Percentiles rank a stretch among this genome's conserved stretches.
phyloP scores from a whole-genome alignment of 2,888 invertebrate genomes.

The Hemicrepidius hirtus region DNA sequence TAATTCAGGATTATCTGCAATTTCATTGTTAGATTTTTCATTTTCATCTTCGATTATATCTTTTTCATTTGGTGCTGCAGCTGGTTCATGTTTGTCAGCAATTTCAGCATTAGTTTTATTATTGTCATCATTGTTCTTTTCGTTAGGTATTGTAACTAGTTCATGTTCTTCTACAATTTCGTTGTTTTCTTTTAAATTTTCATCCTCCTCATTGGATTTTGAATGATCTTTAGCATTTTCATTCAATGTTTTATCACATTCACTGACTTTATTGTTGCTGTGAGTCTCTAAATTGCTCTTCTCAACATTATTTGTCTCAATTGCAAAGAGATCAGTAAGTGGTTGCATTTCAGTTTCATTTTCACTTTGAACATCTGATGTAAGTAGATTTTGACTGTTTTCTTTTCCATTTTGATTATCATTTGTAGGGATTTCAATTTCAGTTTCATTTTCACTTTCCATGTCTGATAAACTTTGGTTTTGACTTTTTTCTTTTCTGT shows the following conservation, averaged over 20 bases:
- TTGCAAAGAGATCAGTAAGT: no score
- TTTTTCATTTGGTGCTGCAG: not conserved
- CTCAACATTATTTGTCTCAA: no score
- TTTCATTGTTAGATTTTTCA: no score
- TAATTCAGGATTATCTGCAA: no score
- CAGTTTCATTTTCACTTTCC: not conserved
- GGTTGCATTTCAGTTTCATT: no score
- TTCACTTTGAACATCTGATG: not conserved
- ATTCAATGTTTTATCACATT: not conserved
- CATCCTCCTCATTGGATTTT: not conserved
- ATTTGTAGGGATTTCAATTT: no score
- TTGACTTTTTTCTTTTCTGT: no score
- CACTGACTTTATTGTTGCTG: no score
- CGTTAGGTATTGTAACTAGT: not conserved
- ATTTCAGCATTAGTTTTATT: not conserved
- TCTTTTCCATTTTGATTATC: no score
- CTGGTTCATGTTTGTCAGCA: not conserved
- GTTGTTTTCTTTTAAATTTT: not conserved
- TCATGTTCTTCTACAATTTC: not conserved
- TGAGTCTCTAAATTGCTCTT: no score
- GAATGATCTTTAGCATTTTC: not conserved
- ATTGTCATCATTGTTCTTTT: not conserved
- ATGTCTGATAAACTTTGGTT: no score
- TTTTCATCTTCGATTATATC: no score
- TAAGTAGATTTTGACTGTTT: not conserved